Base-by-base conservation (phyloP, 1,140 invertebrate species). In the Polypedilum pembai region DNA sequence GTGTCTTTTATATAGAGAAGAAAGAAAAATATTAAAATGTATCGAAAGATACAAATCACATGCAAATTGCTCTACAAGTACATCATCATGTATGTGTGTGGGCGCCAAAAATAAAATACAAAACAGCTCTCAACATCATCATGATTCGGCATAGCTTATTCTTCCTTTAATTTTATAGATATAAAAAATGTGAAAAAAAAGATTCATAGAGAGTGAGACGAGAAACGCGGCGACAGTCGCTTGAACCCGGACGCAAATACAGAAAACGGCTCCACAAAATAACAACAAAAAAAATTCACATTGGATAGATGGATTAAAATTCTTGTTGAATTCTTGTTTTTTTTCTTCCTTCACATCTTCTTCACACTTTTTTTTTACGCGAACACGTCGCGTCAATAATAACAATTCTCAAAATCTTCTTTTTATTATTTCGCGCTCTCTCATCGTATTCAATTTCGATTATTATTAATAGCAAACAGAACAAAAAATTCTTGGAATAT, bases 81-180 rank as follows among this genome's bases (percentile, higher is more conserved):
- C 24, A 33, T 33, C 24, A 33, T 33, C 24, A 33, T 33, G 5
- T 33, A 5, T 3, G 24, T 33, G 45, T 56, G 45, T 56, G 45
- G 45, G 45, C 45, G 45, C 45, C 45, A 56, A 56, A 45, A 56
- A 56, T 56, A n/a, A 33, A 56, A n/a, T 56, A 12, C 45, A n/a
- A n/a, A 12, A 56, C 45, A 56, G 12, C 8, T n/a, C 45, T n/a
- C 45, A n/a, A 56, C 24, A 56, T 56, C 45, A n/a, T 56, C 10
- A 56, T 56, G 45, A 56, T n/a, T 56, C 45, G 45, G 45, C 45
- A 56, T 56, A n/a, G 45, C 45, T 56, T 56, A 56, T 56, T n/a
- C n/a, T 56, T 45, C 15, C 15, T 56, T 56, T n/a, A 56, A 56
- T 56, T 45, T 56, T 56, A 56, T 56, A 12, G 12, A 33, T 33